Base-by-base conservation (phyloP, 2,888 invertebrate genomes). In the Pheosia tremula region DNA sequence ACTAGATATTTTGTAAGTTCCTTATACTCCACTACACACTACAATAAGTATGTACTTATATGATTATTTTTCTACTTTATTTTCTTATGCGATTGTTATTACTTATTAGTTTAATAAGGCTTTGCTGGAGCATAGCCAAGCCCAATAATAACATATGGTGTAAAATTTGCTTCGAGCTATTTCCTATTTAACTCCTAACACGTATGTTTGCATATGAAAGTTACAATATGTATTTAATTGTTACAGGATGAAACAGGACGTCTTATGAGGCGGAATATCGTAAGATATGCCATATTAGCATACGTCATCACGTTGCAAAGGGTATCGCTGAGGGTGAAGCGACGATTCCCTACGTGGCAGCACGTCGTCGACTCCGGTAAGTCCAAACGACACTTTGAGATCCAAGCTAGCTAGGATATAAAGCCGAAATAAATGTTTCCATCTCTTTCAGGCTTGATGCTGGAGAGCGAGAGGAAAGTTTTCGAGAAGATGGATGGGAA, bases 331-430 rank as follows among this genome's bases (percentile, higher is more conserved):
- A 95, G 98, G 66, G 98, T 98, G 47, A 98, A 98, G 85, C 95
- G 97, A 82, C 95, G 98, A 66, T 98, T 98, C 89, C 98, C 98
- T 24, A 96, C 97, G 11, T 96, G 97, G 94, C 97, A 98, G 85
- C 98, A 98, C 87, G 96, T 98, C 75, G 98, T 98, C 45, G 98
- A 98, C 91, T 97, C 97, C 71, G 98, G 97, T 97, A 87, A 95
- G 72, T 69, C 64, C 62, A 63, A 59, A 60, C 52, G 24, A 57
- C 58, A 72, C 62, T 69, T 69, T 67, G 60, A 56, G 59, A 69
- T 64, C 64, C 67, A 71, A 74, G 60, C 58, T 56, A 41, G 13
- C 13, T 9, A n/a, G 5, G 5, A 4, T 11, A 56, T 59, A 60
- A 36, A 57, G 50, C 61, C 53, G 47, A 65, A 69, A 65, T 64